Conservation (phyloP, 2,888 invertebrate species). For the Eremobia ochroleuca region DNA sequence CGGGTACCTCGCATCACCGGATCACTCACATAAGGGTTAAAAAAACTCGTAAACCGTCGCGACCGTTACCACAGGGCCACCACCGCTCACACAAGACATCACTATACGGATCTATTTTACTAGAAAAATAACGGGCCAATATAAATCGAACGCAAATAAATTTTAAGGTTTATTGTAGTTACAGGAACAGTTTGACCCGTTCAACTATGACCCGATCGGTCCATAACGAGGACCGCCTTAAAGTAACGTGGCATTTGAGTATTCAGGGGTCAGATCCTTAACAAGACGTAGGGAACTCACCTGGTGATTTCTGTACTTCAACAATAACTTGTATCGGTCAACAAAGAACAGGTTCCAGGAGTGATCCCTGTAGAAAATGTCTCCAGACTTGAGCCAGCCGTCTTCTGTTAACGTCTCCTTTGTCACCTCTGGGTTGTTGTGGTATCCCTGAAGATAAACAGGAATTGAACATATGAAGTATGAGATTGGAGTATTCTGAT, state of each 20-base stretch:
- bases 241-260: not conserved
- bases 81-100: no score
- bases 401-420: slow-evolving; percentile 82
- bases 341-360: slow-evolving; percentile 86
- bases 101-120: no score
- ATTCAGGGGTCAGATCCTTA: not conserved
- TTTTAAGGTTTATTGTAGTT: not conserved
- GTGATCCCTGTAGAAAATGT: slow-evolving; percentile 88
- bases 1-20: no score
- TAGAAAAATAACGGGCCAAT: no score
- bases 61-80: no score
- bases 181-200: not conserved
- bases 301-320: slow-evolving; percentile 84
- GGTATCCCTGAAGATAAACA: slow-evolving; percentile 80
- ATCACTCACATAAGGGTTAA: no score
- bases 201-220: not conserved
- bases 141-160: no score
- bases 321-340: slow-evolving; percentile 88
- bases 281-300: not conserved
- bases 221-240: not conserved
- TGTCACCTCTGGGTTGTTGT: slow-evolving; percentile 83
- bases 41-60: no score
- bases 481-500: not conserved
- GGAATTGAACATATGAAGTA: not conserved
- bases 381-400: slow-evolving; percentile 89